A percentile compares a stretch with the other conserved stretches of the same genome.
phyloP scores from a whole-genome alignment of 2,888 invertebrate species.

The Holacanthella duospinosa region DNA sequence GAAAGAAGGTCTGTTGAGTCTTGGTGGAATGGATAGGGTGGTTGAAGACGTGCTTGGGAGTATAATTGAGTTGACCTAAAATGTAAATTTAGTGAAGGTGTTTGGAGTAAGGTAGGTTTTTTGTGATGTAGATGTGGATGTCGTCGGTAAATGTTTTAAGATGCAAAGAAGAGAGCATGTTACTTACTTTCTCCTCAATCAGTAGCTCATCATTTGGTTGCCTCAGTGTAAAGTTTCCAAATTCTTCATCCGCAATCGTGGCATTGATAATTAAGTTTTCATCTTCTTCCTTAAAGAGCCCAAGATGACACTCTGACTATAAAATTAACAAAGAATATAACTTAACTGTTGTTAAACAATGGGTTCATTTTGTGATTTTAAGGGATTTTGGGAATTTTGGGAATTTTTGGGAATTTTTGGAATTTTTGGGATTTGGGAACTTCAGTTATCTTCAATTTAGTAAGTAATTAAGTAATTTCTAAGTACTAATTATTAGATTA shows the following conservation, averaged over 20 bases:
- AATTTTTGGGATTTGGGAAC: neutral
- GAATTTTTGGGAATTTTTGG: neutral
- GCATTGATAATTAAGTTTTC: conserved; percentile 82
- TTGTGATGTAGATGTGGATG: too few relatives aligned
- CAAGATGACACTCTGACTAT: conserved; percentile 77
- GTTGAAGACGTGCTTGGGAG: neutral
- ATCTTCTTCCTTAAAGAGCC: conserved; percentile 71
- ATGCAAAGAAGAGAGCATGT: neutral
- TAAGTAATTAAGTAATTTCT: too few relatives aligned
- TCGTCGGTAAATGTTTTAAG: neutral
- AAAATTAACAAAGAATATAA: conserved; percentile 42
- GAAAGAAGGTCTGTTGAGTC: too few relatives aligned
- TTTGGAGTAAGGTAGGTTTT: too few relatives aligned
- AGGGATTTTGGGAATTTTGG: neutral
- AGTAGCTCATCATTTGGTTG: conserved; percentile 34
- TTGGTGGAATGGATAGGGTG: too few relatives aligned
- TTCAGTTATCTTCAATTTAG: neutral
- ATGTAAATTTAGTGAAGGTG: neutral
- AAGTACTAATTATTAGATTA: too few relatives aligned
- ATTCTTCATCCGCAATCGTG: conserved; percentile 38
- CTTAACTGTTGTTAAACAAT: conserved; percentile 4
- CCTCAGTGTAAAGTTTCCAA: conserved; percentile 50
- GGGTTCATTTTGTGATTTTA: neutral
- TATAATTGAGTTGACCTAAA: neutral
- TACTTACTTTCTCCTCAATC: conserved; percentile 56